Conservation (phyloP, 2,113 vertebrate species). For the Willisornis vidua region DNA sequence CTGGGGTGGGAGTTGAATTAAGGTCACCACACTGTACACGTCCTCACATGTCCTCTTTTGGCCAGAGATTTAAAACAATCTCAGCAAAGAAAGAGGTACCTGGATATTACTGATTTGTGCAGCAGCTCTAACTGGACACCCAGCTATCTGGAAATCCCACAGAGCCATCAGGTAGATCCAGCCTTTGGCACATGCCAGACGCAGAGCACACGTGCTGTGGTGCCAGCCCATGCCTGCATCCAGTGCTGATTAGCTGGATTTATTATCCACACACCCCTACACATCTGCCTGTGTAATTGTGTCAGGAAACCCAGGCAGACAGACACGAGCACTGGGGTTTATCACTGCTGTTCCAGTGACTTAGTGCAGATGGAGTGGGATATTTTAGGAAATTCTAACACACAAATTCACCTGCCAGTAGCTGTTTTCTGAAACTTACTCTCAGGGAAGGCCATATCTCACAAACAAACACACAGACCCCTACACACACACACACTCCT, state of each 20-base stretch:
- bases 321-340: background rate
- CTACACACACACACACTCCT: background rate
- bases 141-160: background rate
- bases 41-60: background rate
- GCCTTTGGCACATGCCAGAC: background rate
- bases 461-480: background rate
- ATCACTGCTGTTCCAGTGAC: background rate
- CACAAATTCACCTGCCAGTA: background rate
- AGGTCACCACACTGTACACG: background rate
- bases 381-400: background rate
- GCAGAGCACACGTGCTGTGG: background rate
- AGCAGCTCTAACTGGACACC: background rate
- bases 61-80: background rate
- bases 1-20: background rate
- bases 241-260: background rate
- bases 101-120: background rate
- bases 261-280: background rate
- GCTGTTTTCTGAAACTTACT: background rate
- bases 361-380: fast-evolving
- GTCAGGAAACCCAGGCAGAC: background rate
- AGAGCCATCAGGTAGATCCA: background rate
- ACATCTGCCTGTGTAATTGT: background rate
- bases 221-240: background rate
- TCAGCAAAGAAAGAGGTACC: background rate
- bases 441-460: background rate